Evolutionary conservation across 1,140 invertebrate genomes (phyloP), one percentile per base, ranked within the genome.

Genomic region (Littorina saxatilis): DNA sequence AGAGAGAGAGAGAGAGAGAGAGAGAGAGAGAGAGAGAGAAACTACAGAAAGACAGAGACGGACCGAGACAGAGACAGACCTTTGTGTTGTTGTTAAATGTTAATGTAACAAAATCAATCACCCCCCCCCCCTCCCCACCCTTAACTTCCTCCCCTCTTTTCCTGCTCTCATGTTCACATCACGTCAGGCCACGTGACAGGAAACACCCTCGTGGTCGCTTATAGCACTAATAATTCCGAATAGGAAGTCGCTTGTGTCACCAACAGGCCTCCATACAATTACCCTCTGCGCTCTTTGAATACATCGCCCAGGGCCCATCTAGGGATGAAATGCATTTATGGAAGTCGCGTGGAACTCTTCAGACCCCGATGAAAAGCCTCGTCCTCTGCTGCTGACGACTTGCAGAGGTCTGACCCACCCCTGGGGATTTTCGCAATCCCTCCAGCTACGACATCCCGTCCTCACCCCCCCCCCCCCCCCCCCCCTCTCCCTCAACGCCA

Each of bases 151-250:
- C n/a, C n/a, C n/a, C n/a, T n/a, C n/a, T n/a, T n/a, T n/a, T n/a
- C n/a, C n/a, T n/a, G n/a, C n/a, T n/a, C n/a, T n/a, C n/a, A n/a
- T n/a, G n/a, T n/a, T n/a, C n/a, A 32, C 66, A 7, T 37, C 1
- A 39, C 17, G 23, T 11, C 40, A 39, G 1, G 11, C 13, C 32
- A 13, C 35, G 23, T 43, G 70, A 73, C 70, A 73, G 39, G 70
- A 73, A 73, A 73, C 13, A 4, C 70, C 70, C 70, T 7, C 37
- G 40, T 40, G 70, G 23, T n/a, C 37, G 23, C 37, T 39, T 43
- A 73, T 40, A 43, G 37, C 37, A 37, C 70, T 37, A 39, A 73
- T 73, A 73, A 73, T 73, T 73, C 70, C 70, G 40, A 32, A 73
- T 40, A 35, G 40, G 70, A 73, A 73, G 70, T 23, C 3, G 4